Evolutionary conservation across 1,140 invertebrate species (phyloP), one percentile per base, ranked within the genome.

Genomic region (Drosophila serrata): DNA sequence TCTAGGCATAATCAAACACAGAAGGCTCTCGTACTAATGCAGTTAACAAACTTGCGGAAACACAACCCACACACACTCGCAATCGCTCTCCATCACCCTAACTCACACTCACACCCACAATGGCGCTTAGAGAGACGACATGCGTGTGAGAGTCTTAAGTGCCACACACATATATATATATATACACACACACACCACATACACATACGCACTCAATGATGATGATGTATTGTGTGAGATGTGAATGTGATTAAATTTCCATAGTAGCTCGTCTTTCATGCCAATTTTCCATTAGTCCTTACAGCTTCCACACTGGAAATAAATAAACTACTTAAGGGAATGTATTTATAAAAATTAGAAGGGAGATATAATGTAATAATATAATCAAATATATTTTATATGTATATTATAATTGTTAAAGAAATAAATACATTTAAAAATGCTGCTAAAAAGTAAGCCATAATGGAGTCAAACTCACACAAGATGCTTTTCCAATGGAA

Each of bases 231-330:
- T 88, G 85, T 88, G 81, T 85, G 85, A 90, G 69, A 81, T 88
- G 85, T 79, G 85, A 90, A 85, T 90, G 85, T 90, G 85, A 90
- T 90, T 90, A 90, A 90, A 90, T 90, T 90, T 90, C 85, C 85
- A 90, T 90, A 90, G 85, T 59, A 88, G 81, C 86, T 90, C 81
- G 86, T 90, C 81, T 90, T 90, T 85, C 85, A 90, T 90, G 86
- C 81, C 85, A 90, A 90, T 90, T 90, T 90, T 90, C 85, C 85
- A 90, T 90, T 90, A 90, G 85, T 90, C 69, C 76, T 67, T 43
- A 63, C 74, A 67, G 59, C 58, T 61, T 40, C 80, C 51, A 35
- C 49, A 53, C 31, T 53, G 31, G 17, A 2, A 35, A 53, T 35
- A 51, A 51, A 51, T 13, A 7, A 5, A 6, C 1, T 2, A 12